Conservation (phyloP, 1,140 invertebrate species). For the Drosophila kurseongensis region DNA sequence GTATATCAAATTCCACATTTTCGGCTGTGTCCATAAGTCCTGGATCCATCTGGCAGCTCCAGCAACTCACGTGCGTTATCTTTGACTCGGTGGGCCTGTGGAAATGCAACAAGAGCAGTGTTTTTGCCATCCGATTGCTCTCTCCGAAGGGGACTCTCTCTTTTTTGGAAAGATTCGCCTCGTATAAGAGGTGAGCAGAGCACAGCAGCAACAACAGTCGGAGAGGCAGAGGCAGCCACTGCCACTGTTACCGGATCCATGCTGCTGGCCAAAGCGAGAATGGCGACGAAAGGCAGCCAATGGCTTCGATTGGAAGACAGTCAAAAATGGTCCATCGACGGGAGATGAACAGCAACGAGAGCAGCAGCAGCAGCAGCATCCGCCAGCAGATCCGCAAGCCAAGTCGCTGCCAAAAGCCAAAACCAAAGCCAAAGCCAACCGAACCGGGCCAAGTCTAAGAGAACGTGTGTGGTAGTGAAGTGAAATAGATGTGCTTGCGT, state of each 20-base stretch:
- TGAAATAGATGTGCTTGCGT: conserved; percentile 21
- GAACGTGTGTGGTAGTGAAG: conserved; percentile 61
- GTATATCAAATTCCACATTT: not conserved
- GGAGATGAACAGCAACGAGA: conserved; percentile 73
- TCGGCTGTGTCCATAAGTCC: too few species aligned
- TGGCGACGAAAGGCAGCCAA: conserved; percentile 31
- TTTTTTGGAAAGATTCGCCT: conserved; percentile 40
- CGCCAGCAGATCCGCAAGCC: conserved; percentile 34
- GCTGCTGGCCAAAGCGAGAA: not conserved
- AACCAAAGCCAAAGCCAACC: conserved; percentile 49
- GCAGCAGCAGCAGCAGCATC: conserved; percentile 52
- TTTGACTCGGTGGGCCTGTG: conserved; percentile 28
- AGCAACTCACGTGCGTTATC: conserved; percentile 52
- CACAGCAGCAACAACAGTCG: conserved; percentile 16
- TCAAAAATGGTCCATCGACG: conserved; percentile 82
- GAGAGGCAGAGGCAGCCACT: conserved; percentile 14
- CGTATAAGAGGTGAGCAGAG: conserved; percentile 31
- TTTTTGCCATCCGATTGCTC: conserved; percentile 17
- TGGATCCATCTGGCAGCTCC: conserved; percentile 41
- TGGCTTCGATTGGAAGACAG: conserved; percentile 72
- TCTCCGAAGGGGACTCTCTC: conserved; percentile 11
- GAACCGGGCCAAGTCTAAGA: conserved; percentile 51
- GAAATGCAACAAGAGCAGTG: conserved; percentile 61
- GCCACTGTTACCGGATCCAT: conserved; percentile 54
- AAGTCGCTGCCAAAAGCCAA: conserved; percentile 42